phyloP scores from a whole-genome alignment of 2,797 vertebrate genomes.

The Rhodeus uyekii region DNA sequence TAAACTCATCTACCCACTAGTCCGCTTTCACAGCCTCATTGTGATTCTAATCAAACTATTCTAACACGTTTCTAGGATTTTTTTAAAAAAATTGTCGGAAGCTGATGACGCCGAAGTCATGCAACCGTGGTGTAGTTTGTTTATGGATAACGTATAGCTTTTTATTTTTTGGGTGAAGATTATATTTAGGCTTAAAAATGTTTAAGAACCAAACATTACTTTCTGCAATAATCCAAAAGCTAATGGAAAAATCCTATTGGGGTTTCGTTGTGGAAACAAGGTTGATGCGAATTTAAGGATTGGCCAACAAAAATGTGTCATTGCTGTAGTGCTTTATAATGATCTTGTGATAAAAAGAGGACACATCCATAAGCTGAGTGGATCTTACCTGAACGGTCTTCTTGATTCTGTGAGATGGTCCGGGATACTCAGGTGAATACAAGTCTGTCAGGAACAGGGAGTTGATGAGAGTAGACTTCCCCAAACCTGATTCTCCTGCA shows the following conservation, averaged over 20 bases:
- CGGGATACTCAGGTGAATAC: slow-evolving; percentile 94
- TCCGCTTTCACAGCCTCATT: background rate
- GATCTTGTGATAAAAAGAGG: background rate
- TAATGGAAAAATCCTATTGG: background rate
- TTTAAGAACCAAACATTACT: background rate
- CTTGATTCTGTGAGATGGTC: slow-evolving; percentile 95
- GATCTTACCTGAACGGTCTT: slow-evolving; percentile 92
- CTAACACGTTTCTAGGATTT: background rate
- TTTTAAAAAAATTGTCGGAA: background rate
- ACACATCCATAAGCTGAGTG: background rate
- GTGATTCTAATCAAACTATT: background rate
- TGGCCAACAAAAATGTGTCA: background rate
- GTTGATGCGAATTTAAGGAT: background rate
- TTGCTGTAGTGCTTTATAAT: background rate
- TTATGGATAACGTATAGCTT: background rate
- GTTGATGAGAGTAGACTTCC: slow-evolving; percentile 98
- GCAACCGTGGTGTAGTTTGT: background rate
- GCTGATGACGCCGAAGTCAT: background rate
- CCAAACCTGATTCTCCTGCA: slow-evolving; percentile 93
- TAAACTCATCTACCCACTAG: background rate
- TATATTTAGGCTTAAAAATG: background rate
- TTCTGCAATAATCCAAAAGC: background rate
- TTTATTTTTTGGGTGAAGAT: background rate
- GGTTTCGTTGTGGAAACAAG: background rate
- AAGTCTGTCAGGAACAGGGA: slow-evolving; percentile 96